Evolutionary conservation across 2,888 invertebrate species (phyloP).

Genomic region (Pseudeuparius sepicola): DNA sequence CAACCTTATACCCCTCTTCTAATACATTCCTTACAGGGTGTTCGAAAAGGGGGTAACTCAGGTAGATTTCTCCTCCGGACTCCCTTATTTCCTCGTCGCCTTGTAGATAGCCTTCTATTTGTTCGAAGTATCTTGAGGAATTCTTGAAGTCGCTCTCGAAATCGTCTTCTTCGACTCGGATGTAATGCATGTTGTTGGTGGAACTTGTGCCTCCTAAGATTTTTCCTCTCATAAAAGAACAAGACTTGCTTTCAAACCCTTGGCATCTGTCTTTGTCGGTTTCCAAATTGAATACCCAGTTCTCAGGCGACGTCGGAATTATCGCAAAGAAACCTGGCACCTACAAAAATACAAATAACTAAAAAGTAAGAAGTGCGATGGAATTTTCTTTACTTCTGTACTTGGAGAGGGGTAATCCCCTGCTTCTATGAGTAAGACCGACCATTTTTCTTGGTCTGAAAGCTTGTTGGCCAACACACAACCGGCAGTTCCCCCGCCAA

Average conservation of each 20-base stretch:
- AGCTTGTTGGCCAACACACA: constrained; percentile 42
- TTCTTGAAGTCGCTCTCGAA: too few species aligned
- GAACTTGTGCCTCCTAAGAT: constrained; percentile 41
- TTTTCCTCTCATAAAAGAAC: constrained; percentile 41
- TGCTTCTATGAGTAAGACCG: constrained; percentile 35
- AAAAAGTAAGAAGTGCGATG: neutral
- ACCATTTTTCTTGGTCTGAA: constrained; percentile 35
- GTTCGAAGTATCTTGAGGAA: too few species aligned
- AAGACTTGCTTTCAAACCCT: constrained; percentile 24
- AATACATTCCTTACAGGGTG: constrained; percentile 19
- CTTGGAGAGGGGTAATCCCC: constrained; percentile 30
- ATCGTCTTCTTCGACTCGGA: too few species aligned
- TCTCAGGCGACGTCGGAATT: constrained; percentile 30
- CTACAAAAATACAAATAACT: constrained; percentile 17
- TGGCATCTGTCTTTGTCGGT: constrained; percentile 28
- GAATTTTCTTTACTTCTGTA: constrained; percentile 25
- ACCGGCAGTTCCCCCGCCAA: constrained; percentile 44
- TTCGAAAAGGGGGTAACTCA: constrained; percentile 16
- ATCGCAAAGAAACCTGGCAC: constrained; percentile 25
- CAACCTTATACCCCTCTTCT: constrained; percentile 62
- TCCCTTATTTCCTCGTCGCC: constrained; percentile 16
- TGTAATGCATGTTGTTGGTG: constrained; percentile 41
- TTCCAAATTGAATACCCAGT: constrained; percentile 30
- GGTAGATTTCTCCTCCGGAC: constrained; percentile 17
- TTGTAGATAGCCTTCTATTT: constrained; percentile 48